Base-by-base conservation (phyloP, 2,797 vertebrate species). In the Cercopithecus neglectus region DNA sequence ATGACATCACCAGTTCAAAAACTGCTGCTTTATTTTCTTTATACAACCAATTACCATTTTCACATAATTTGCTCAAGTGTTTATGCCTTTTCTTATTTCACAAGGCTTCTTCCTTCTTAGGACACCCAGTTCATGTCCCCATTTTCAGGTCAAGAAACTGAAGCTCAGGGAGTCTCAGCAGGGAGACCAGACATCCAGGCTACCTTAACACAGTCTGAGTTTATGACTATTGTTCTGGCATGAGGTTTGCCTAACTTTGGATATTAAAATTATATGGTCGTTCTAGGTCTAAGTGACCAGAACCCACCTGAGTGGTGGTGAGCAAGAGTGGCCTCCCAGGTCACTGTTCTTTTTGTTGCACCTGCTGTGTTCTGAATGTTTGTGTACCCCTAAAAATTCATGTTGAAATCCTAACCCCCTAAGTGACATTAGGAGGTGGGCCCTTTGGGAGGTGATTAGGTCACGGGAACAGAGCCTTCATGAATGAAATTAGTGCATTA, bases 71-170 rank as follows among this genome's bases (percentile, higher is more conserved):
- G 17, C 44, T 55, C 74, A 79, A 57, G 36, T 79, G 64, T 86
- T 92, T 95, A 80, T 92, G 33, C 41, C 59, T 79, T 96, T 93
- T 91, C 53, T 85, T 95, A 90, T 70, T 96, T 94, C 91, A 92
- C 48, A 94, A 78, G 90, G 24, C 64, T 91, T 57, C 81, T 70
- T 92, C 76, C 90, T 89, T 91, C 72, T 83, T 61, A 67, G 88
- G 85, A 91, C 17, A 17, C 46, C 5, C 1, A 78, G 88, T 89
- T 94, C 78, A 75, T 36, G 55, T 92, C 41, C 61, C n/a, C 57
- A 44, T 70, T 79, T 70, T 79, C 61, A 61, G 61, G 76, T 87
- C 22, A 96, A 83, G 55, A 59, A 81, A 70, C 22, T 39, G 9
- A 70, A 89, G 28, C 39, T 48, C 21, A 39, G 53, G 55, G 81